phyloP scores from a whole-genome alignment of 2,113 vertebrate genomes.

The Phyllostomus hastatus region DNA sequence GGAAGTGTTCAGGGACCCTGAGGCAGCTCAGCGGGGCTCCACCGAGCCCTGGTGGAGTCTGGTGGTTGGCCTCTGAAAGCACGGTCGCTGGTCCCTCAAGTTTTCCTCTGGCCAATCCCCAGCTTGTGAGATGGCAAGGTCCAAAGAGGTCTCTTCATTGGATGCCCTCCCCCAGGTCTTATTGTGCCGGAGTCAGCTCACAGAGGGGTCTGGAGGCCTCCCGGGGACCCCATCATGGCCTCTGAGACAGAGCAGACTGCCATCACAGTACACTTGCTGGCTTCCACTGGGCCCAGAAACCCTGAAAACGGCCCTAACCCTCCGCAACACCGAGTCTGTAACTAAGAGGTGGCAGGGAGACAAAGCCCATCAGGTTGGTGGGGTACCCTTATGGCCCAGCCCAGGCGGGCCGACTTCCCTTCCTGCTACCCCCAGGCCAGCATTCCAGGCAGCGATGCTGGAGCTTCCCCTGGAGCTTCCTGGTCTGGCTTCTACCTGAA shows the following conservation, averaged over 20 bases:
- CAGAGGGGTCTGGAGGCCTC: neutral
- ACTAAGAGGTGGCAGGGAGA: neutral
- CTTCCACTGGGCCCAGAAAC: neutral
- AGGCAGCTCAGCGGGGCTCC: neutral
- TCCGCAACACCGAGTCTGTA: neutral
- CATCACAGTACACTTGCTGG: neutral
- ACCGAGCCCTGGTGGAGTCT: no score
- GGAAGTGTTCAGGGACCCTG: neutral
- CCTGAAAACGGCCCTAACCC: neutral
- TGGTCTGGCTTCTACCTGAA: constrained; percentile 69
- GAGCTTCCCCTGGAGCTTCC: constrained; percentile 38
- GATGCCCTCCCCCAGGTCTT: neutral
- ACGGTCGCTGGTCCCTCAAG: accelerated
- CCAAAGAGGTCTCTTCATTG: neutral
- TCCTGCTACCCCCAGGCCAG: neutral
- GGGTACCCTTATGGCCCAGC: neutral
- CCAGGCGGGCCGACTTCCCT: neutral
- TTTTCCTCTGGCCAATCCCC: neutral
- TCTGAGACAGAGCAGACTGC: neutral
- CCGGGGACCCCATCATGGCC: accelerated
- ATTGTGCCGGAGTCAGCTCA: neutral
- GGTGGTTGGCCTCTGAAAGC: neutral
- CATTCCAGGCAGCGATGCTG: neutral
- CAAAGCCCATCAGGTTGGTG: neutral
- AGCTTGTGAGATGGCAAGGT: neutral